These are phyloP conservation scores for Eupithecia inturbata DNA, from an alignment of 2,888 invertebrate species.

Conservation along the genomic window DNA sequence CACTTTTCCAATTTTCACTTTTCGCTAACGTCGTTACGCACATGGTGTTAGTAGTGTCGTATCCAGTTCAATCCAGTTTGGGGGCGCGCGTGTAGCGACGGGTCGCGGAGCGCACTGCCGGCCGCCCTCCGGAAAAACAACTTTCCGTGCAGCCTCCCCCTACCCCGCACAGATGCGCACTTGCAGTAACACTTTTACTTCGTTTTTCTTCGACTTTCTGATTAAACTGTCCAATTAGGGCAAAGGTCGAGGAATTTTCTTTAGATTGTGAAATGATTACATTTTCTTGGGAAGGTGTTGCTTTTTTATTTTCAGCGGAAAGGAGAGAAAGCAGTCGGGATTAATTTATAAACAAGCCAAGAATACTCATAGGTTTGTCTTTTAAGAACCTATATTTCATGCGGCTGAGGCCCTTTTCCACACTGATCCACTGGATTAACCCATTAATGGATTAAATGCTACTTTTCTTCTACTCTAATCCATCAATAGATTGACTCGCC, in stretches of 20 bases:
- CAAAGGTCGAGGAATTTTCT: conserved; percentile 20
- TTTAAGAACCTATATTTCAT: background rate
- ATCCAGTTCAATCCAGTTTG: conserved; percentile 17
- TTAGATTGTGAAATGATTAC: conserved; percentile 14
- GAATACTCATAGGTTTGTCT: background rate
- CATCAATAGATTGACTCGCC: background rate
- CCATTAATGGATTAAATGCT: background rate
- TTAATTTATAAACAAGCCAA: background rate
- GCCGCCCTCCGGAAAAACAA: conserved; percentile 63
- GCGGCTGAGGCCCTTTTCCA: background rate
- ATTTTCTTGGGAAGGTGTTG: conserved; percentile 4
- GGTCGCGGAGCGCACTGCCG: conserved; percentile 76
- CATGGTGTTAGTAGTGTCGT: conserved; percentile 16
- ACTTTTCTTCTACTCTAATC: background rate
- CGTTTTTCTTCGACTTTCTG: conserved; percentile 49
- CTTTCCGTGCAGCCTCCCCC: conserved; percentile 75
- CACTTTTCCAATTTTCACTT: conserved; percentile 46
- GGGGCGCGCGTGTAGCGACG: conserved; percentile 51
- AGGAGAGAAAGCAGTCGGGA: background rate
- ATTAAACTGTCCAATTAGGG: conserved; percentile 37
- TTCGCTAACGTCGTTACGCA: conserved; percentile 43
- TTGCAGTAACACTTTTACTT: conserved; percentile 64
- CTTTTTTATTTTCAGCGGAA: background rate
- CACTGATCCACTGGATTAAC: background rate
- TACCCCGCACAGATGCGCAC: conserved; percentile 66